Evolutionary conservation across 2,888 invertebrate species (phyloP).

Genomic region (Mythimna ferrago): DNA sequence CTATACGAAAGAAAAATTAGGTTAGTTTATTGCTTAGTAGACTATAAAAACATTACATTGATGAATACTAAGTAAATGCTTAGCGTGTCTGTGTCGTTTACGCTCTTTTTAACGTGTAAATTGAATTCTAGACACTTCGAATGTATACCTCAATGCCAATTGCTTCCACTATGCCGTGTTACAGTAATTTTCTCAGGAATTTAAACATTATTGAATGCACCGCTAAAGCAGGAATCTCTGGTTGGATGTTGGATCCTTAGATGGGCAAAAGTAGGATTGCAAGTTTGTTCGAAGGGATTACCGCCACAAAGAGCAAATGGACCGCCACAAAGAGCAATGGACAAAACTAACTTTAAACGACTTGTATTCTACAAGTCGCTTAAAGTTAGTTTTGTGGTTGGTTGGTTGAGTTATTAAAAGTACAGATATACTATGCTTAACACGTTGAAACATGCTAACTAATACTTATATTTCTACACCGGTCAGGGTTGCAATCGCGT

Average conservation of each 20-base stretch:
- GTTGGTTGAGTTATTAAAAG: too few relatives aligned
- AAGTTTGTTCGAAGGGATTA: too few relatives aligned
- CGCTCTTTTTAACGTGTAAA: constrained; percentile 49
- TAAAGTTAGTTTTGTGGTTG: too few relatives aligned
- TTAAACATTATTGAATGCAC: constrained; percentile 3
- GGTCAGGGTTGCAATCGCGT: background rate
- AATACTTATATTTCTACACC: constrained; percentile 6
- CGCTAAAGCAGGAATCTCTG: constrained; percentile 5
- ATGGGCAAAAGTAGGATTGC: background rate
- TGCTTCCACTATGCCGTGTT: constrained; percentile 8
- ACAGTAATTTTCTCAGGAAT: constrained; percentile 38
- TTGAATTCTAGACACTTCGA: constrained; percentile 50
- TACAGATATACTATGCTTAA: background rate
- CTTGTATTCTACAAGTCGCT: too few relatives aligned
- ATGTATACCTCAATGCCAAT: constrained; percentile 36
- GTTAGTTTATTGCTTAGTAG: constrained; percentile 68
- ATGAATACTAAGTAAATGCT: constrained; percentile 60
- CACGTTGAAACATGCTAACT: constrained; percentile 3
- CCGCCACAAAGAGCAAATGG: too few relatives aligned
- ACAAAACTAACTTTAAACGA: too few relatives aligned
- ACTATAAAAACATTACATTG: constrained; percentile 54
- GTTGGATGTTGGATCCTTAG: constrained; percentile 11
- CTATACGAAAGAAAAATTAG: constrained; percentile 74
- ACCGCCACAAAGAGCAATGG: too few relatives aligned
- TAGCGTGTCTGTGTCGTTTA: constrained; percentile 44